Base-by-base conservation (phyloP, 2,797 vertebrate species). In the Orientallactaga sibirica region DNA sequence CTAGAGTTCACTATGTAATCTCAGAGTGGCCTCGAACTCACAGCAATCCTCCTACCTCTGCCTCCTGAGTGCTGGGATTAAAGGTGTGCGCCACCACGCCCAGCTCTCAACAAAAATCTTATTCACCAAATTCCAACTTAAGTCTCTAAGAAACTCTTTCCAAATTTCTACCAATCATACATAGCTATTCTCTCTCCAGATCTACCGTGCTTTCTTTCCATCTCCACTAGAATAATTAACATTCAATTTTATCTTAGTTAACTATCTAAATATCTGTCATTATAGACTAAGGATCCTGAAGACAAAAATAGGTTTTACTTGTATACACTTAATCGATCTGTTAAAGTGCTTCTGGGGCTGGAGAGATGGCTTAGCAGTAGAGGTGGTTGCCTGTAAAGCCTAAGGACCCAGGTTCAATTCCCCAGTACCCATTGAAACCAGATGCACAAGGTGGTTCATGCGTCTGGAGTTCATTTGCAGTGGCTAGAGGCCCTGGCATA, bases 101-200 rank as follows among this genome's bases (percentile, higher is more conserved):
- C 33, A 37, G 33, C 33, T 37, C 33, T 37, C 33, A 68, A 82
- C 18, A 82, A 86, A 92, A 91, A 86, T 76, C 20, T 78, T 89
- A 87, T 33, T 79, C n/a, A 88, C 90, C 77, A 86, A 93, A 91
- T n/a, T 48, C 41, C 58, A 93, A 79, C 67, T 93, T 67, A 93
- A 92, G 70, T 71, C 29, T 90, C 71, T 80, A 74, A 37, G 24
- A 94, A 68, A 80, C 11, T 64, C 25, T 84, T 86, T 73, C 14
- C 55, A 55, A 77, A 8, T 58, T 71, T 88, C 29, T 11, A 86
- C 2, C 52, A 43, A 71, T 37, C 19, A 64, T 33, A 62, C 1
- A 24, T 20, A 90, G 76, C 14, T 86, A 33, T 41, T 91, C 12
- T 15, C 24, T 82, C 43, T 92, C 68, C 76, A 93, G 90, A 66